Conservation (phyloP, 2,888 invertebrate species). For the Helicoverpa assulta region DNA sequence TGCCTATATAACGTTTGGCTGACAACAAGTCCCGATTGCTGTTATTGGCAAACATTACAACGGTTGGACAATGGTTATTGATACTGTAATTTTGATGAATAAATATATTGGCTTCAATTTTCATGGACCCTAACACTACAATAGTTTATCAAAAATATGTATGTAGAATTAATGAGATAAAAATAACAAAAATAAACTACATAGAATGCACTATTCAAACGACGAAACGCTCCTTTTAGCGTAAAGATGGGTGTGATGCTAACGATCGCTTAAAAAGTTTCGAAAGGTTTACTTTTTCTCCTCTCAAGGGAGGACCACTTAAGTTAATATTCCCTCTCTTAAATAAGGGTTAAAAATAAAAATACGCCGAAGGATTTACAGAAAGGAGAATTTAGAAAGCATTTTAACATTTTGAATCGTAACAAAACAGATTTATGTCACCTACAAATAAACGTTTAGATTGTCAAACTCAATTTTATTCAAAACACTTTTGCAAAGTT, state of each 20-base stretch:
- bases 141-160: not conserved
- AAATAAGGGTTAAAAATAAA: not conserved
- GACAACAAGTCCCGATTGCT: slow-evolving; percentile 12
- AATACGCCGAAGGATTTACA: not conserved
- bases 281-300: slow-evolving; percentile 14
- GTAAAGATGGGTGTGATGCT: slow-evolving; percentile 5
- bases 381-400: not conserved
- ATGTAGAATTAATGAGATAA: not conserved
- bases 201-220: not conserved
- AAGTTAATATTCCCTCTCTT: slow-evolving; percentile 3
- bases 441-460: slow-evolving; percentile 12
- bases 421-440: not conserved
- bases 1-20: slow-evolving; percentile 15
- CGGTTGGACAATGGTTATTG: slow-evolving; percentile 9
- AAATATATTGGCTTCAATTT: not conserved
- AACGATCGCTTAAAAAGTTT: slow-evolving; percentile 23
- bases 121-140: not conserved
- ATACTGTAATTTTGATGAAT: slow-evolving; percentile 4
- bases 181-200: not conserved
- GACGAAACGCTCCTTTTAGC: not conserved
- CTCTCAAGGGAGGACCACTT: not conserved
- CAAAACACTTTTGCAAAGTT: slow-evolving; percentile 13
- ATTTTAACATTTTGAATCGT: not conserved
- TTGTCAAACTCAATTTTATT: slow-evolving; percentile 19
- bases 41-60: slow-evolving; percentile 21